These are phyloP conservation scores for Drosophila rufa DNA, from an alignment of 1,140 invertebrate genomes.

Conservation along the genomic window DNA sequence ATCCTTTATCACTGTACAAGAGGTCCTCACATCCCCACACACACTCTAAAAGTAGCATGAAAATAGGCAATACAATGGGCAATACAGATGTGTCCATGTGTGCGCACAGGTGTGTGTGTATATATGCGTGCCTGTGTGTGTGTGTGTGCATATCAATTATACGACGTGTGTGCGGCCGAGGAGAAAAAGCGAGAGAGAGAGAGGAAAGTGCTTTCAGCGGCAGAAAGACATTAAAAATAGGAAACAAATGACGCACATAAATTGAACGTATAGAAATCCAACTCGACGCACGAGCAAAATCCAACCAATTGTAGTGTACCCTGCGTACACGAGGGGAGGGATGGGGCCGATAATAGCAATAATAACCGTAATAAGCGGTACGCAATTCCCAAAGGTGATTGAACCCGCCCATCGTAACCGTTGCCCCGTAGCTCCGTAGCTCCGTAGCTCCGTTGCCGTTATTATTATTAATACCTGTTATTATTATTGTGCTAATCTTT, in stretches of 20 bases:
- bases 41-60: constrained; percentile 3
- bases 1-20: too few species aligned
- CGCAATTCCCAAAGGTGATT: constrained; percentile 60
- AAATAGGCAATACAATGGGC: constrained; percentile 37
- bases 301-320: background rate
- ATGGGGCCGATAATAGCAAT: constrained; percentile 42
- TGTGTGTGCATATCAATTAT: constrained; percentile 43
- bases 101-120: constrained; percentile 4
- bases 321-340: background rate
- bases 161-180: constrained; percentile 36
- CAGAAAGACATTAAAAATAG: constrained; percentile 51
- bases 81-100: background rate
- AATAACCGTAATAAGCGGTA: constrained; percentile 58
- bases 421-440: constrained; percentile 7
- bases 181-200: constrained; percentile 3
- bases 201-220: constrained; percentile 28
- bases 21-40: background rate
- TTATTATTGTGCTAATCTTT: background rate
- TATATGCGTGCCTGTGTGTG: background rate
- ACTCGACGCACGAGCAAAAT: background rate
- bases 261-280: constrained; percentile 44
- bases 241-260: constrained; percentile 56
- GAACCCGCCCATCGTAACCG: constrained; percentile 50
- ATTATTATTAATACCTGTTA: constrained; percentile 13
- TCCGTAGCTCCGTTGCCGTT: constrained; percentile 8